Conservation (phyloP, 2,113 vertebrate species). For the Oncorhynchus clarkii region DNA sequence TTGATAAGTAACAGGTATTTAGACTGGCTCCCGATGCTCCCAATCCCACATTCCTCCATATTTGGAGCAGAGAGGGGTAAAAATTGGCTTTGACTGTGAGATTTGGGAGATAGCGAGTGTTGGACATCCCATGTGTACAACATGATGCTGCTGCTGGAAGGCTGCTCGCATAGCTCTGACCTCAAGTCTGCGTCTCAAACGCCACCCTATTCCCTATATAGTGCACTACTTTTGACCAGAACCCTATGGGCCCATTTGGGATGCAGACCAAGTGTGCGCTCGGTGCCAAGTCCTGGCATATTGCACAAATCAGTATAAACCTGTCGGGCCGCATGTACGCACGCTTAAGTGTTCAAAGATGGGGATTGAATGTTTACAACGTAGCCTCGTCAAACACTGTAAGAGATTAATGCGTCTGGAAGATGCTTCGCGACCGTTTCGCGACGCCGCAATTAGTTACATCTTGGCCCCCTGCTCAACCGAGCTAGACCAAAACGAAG, state of each 20-base stretch:
- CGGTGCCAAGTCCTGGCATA: conserved; percentile 29
- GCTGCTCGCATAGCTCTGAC: not conserved
- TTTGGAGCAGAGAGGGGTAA: not conserved
- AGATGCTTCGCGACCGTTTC: not conserved
- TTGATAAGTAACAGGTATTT: not conserved
- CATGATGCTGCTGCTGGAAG: not conserved
- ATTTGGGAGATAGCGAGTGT: conserved; percentile 2
- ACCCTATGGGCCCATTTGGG: no score
- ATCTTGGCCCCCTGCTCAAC: not conserved
- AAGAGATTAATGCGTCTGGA: not conserved
- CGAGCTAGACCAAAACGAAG: not conserved
- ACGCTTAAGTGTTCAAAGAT: conserved; percentile 21
- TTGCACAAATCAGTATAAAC: conserved; percentile 32
- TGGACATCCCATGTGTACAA: not conserved
- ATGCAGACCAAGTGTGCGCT: conserved; percentile 4
- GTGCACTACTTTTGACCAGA: no score
- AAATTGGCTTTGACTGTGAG: not conserved
- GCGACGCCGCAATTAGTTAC: not conserved
- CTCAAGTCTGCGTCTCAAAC: not conserved
- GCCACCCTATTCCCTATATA: no score
- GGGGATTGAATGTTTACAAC: conserved; percentile 31
- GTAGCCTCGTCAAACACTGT: not conserved
- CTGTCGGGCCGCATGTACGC: conserved; percentile 17
- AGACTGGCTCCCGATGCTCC: not conserved
- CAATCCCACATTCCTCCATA: conserved; percentile 11